These are phyloP conservation scores for Mythimna pallens DNA, from an alignment of 2,888 invertebrate genomes.

Conservation along the genomic window DNA sequence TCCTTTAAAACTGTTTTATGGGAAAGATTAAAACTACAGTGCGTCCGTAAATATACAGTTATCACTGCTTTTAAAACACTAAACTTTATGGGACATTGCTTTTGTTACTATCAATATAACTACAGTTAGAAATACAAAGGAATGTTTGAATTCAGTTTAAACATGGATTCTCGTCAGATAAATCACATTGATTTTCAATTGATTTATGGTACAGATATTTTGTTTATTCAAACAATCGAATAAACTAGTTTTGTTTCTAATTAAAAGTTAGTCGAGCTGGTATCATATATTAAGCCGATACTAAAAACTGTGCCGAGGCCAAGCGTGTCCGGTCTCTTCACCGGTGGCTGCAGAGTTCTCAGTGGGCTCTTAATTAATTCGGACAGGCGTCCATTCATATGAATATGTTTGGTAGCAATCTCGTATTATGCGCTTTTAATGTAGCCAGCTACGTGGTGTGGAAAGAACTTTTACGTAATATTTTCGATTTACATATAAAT, in stretches of 20 bases:
- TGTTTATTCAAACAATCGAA: constrained; percentile 48
- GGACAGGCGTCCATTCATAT: constrained; percentile 49
- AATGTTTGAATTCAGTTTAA: constrained; percentile 30
- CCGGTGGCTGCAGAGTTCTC: constrained; percentile 37
- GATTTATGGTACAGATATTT: constrained; percentile 31
- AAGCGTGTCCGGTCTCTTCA: constrained; percentile 41
- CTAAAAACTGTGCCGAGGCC: constrained; percentile 54
- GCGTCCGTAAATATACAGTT: constrained; percentile 18
- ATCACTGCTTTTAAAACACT: constrained; percentile 50
- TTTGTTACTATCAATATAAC: constrained; percentile 17
- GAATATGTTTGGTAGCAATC: constrained; percentile 55
- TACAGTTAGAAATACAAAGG: constrained; percentile 26
- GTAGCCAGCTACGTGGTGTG: constrained; percentile 7
- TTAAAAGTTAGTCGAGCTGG: constrained; percentile 38
- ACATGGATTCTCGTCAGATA: constrained; percentile 38
- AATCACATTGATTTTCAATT: constrained; percentile 40
- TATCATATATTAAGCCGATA: constrained; percentile 53
- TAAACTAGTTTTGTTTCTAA: constrained; percentile 43
- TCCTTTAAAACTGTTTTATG: constrained; percentile 46
- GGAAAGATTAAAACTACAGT: constrained; percentile 29
- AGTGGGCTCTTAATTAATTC: constrained; percentile 59
- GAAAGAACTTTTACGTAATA: constrained; percentile 37
- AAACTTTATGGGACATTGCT: constrained; percentile 16
- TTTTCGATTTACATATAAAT: constrained; percentile 13
- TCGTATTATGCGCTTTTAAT: constrained; percentile 44